These are phyloP conservation scores for Centropus bengalensis DNA, from an alignment of 2,113 vertebrate genomes.

Conservation along the genomic window DNA sequence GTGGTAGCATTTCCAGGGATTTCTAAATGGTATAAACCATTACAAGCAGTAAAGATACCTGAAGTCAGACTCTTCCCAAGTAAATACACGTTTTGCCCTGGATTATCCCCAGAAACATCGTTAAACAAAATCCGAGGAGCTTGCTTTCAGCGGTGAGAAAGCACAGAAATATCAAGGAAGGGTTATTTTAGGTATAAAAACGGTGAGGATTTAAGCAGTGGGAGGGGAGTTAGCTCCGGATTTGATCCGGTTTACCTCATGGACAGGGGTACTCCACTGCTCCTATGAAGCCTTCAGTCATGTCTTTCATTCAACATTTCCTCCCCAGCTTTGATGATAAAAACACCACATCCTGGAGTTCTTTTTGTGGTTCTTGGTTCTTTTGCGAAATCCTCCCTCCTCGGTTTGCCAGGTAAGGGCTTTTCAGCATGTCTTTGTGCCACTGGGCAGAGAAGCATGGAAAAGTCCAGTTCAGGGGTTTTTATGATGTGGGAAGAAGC, in stretches of 20 bases:
- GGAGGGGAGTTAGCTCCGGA: neutral
- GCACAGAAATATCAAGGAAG: neutral
- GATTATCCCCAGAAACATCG: neutral
- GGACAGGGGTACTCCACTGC: neutral
- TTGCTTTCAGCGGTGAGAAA: neutral
- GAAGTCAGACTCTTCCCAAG: neutral
- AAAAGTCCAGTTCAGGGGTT: neutral
- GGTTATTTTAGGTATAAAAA: neutral
- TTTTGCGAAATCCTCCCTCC: neutral
- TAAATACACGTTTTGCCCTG: neutral
- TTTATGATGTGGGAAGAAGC: neutral
- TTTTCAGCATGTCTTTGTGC: neutral
- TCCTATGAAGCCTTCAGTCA: neutral
- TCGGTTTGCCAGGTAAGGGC: neutral
- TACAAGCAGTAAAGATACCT: neutral
- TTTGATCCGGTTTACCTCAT: neutral
- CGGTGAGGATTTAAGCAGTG: neutral
- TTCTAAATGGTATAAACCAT: neutral
- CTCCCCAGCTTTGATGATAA: neutral
- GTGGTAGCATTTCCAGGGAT: neutral
- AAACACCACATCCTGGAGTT: neutral
- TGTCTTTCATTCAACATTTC: neutral
- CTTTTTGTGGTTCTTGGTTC: neutral
- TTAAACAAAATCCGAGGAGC: neutral
- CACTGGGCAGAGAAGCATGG: accelerated